Base-by-base conservation (phyloP, 2,113 vertebrate genomes). In the Grallaria varia region DNA sequence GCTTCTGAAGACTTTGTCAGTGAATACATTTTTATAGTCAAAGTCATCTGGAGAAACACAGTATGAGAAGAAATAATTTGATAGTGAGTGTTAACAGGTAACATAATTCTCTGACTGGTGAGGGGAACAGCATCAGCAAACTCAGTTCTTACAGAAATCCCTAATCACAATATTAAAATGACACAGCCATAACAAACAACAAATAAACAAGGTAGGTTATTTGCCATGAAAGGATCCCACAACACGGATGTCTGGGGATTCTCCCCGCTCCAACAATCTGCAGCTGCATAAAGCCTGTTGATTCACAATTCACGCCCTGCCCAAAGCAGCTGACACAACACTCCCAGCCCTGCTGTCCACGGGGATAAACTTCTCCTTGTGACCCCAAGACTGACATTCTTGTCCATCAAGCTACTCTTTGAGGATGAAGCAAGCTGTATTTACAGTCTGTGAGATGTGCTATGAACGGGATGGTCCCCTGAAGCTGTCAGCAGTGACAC, bases 351-450 rank as follows among this genome's bases (percentile, higher is more conserved):
- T 64, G 42, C 39, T 62, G 87, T 89, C 58, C 79, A 58, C 1
- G 0, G 62, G 59, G 79, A 76, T 62, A 63, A 79, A 89, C 72
- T 21, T 75, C 74, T 52, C 49, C 83, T 84, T 10, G 1, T 5
- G n/a, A n/a, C 40, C 67, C 67, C 25, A 69, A 52, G 56, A 87
- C 74, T 45, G 42, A 79, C 35, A 31, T 71, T 94, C 81, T 69
- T 75, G 63, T 76, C 82, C 77, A 37, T 33, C 67, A 63, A 72
- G 71, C 67, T 53, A 18, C 45, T 87, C 40, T 55, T 22, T 80
- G 75, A 88, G 87, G 78, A 44, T 69, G 74, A 89, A 95, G 77
- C 49, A 92, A 92, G 44, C 69, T 92, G 25, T 92, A 62, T 83
- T 79, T 87, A 83, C 89, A 77, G 52, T 25, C 47, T 68, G 35